Base-by-base conservation (phyloP, 2,888 invertebrate genomes). In the Protula sp. region DNA sequence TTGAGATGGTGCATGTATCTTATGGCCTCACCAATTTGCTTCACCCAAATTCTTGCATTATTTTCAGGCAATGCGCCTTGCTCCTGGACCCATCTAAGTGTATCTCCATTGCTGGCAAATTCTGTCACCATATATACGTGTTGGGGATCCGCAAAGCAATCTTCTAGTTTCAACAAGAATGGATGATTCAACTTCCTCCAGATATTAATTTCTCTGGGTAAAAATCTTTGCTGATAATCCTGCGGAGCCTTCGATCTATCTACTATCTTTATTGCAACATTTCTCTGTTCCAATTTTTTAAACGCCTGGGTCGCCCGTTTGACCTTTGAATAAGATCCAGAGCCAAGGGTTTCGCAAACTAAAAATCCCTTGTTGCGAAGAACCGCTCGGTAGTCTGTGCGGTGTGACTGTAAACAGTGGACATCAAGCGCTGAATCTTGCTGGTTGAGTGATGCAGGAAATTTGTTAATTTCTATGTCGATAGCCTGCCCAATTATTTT, bases 51-150 rank as follows among this genome's bases (percentile, higher is more conserved):
- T 48, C 73, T 72, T 4, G 79, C 78, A 31, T 70, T 61, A 3
- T 62, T 55, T 62, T 83, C 82, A 28, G 72, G 69, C 31, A 82
- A 68, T 2, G 82, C 77, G 2, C 83, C 82, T 26, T 74, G 68
- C 48, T 74, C 72, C 67, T 82, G 83, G 19, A 83, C 79, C 63
- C 75, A 81, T 2, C 75, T 70, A 30, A 83, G 70, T 55, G 81
- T 74, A 65, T 83, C 83, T 3, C 83, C 83, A 38, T 78, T 74
- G 56, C 70, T 69, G 5, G 79, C 81, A 63, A 74, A 82, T 64
- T 83, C 82, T 61, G 82, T 72, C 14, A 82, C 70, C 73, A 82
- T 78, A 63, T 79, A 82, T 3, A 79, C 73, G n/a, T 61, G 47
- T 26, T 63, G 47, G 4, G 45, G 28, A 55, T 72, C 69, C 51